phyloP scores from a whole-genome alignment of 92 coral and sea anemone species.

The Scolanthus callimorphus region DNA sequence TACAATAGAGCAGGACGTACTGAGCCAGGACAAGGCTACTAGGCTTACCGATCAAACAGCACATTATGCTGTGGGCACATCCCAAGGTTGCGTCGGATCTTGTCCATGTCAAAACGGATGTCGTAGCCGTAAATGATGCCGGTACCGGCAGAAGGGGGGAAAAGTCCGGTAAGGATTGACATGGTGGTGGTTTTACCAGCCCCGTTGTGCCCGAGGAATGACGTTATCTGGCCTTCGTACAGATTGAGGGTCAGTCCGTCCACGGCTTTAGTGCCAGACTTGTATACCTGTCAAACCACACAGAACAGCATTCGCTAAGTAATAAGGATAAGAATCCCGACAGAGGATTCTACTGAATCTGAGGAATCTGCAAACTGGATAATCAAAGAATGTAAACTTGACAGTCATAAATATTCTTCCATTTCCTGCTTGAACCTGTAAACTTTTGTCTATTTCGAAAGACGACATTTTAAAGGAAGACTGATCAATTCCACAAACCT shows the following conservation, averaged over 20 bases:
- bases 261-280: conserved; percentile 86
- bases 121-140: conserved; percentile 88
- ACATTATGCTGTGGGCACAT: conserved; percentile 98
- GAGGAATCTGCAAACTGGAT: too few species aligned
- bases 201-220: conserved; percentile 97
- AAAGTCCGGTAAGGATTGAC: conserved; percentile 93
- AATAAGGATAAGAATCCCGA: too few species aligned
- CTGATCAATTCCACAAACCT: conserved; percentile 74
- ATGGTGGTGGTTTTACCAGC: conserved; percentile 99
- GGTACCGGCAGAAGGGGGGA: conserved; percentile 94
- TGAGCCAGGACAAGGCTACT: too few species aligned
- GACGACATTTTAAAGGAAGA: too few species aligned
- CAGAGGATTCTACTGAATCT: too few species aligned
- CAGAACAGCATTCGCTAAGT: too few species aligned
- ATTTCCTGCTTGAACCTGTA: too few species aligned
- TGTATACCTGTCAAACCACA: conserved; percentile 63
- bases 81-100: conserved; percentile 89
- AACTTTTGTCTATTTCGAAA: too few species aligned
- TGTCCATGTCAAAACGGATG: conserved; percentile 94
- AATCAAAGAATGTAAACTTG: too few species aligned
- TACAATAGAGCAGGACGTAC: too few species aligned
- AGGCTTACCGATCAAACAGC: conserved; percentile 86
- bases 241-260: conserved; percentile 87
- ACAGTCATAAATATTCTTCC: too few species aligned
- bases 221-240: conserved; percentile 95